Conservation (phyloP, 2,888 invertebrate genomes). For the Dryobota labecula region DNA sequence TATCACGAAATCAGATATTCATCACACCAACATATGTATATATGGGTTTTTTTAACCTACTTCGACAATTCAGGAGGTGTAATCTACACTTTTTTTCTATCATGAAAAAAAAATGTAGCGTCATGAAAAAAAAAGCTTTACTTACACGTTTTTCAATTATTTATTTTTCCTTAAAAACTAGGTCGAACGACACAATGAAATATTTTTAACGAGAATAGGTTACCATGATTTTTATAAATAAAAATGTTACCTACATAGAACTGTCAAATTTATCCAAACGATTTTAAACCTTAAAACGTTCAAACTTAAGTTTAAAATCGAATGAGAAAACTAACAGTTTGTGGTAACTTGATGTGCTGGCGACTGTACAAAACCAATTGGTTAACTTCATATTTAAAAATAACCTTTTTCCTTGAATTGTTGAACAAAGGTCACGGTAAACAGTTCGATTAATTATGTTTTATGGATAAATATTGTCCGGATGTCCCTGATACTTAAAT, state of each 20-base stretch:
- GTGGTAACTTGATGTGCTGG: no score
- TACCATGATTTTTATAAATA: slow-evolving; percentile 6
- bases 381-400: background rate
- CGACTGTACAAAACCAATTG: background rate
- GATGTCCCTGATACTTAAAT: background rate
- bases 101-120: background rate
- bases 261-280: no score
- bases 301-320: no score
- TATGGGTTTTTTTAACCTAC: background rate
- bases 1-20: background rate
- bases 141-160: background rate
- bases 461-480: background rate
- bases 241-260: no score
- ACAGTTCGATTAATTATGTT: background rate
- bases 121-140: background rate
- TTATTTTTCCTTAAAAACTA: slow-evolving; percentile 11
- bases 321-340: no score
- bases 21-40: background rate
- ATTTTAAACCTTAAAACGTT: no score
- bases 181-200: background rate
- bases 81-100: background rate
- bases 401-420: slow-evolving; percentile 33
- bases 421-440: background rate
- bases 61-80: background rate
- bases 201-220: background rate